Conservation (phyloP, 23 tunicate species). For the Trididemnum clinides region DNA sequence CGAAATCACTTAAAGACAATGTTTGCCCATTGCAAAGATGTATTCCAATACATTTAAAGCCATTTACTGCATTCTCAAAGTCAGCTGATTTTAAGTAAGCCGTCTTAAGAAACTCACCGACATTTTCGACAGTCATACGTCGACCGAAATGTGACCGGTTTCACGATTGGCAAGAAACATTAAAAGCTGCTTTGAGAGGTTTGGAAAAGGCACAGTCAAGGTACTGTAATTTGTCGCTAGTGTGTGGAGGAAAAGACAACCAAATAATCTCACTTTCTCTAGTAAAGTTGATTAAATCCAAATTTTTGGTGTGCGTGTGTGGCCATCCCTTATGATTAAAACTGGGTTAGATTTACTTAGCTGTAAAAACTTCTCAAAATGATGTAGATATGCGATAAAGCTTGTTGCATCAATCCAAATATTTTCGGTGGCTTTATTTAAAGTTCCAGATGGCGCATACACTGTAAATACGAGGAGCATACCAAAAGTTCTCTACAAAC, state of each 20-base stretch:
- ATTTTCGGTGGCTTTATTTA: no score
- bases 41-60: slow-evolving; percentile 2
- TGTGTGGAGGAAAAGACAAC: slow-evolving; percentile 6
- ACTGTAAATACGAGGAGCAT: no score
- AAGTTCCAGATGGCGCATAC: no score
- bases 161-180: not conserved
- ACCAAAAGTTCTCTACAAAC: no score
- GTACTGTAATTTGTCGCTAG: not conserved
- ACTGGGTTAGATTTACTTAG: not conserved
- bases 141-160: not conserved
- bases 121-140: slow-evolving; percentile 5
- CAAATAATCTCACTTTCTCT: not conserved
- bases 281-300: not conserved
- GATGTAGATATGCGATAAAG: not conserved
- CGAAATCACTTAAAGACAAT: not conserved
- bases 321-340: not conserved
- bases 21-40: not conserved
- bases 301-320: slow-evolving; percentile 1
- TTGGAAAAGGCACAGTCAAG: slow-evolving; percentile 12
- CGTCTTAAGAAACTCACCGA: not conserved
- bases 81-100: not conserved
- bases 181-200: not conserved
- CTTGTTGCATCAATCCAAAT: no score
- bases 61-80: not conserved
- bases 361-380: not conserved